phyloP scores from a whole-genome alignment of 1,140 invertebrate genomes.

The Yoshiicerus persimilis region DNA sequence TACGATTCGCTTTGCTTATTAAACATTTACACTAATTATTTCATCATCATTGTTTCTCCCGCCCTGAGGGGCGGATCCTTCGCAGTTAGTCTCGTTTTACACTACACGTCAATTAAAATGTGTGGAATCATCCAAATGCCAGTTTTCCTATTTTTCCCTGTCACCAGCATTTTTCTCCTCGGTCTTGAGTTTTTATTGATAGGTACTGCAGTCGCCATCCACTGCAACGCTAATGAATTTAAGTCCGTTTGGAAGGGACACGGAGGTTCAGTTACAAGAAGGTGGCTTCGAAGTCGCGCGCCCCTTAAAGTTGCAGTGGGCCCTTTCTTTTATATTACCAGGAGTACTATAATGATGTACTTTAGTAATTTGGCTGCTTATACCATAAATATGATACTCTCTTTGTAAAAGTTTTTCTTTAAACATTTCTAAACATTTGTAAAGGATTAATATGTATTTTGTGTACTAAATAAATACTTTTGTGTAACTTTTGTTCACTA shows the following conservation, averaged over 20 bases:
- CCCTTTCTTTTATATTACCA: background rate
- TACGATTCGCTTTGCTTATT: background rate
- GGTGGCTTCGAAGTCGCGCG: background rate
- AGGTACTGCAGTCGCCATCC: background rate
- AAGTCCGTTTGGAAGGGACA: background rate
- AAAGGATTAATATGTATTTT: no score
- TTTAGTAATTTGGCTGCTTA: background rate
- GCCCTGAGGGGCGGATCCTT: background rate
- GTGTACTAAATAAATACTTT: no score
- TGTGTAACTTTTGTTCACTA: no score
- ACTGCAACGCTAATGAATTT: background rate
- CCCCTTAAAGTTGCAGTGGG: background rate
- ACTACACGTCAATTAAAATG: background rate
- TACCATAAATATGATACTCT: background rate
- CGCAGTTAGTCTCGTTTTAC: background rate
- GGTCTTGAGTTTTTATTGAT: background rate
- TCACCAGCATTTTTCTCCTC: background rate
- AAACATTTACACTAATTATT: background rate
- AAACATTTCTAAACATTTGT: no score
- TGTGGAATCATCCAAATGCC: background rate
- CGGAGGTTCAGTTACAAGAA: background rate
- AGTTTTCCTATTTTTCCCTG: background rate
- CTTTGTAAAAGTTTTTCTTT: no score
- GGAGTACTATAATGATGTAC: background rate
- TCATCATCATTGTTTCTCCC: background rate